Conservation (phyloP, 2,888 invertebrate genomes). For the Thecophora atra region DNA sequence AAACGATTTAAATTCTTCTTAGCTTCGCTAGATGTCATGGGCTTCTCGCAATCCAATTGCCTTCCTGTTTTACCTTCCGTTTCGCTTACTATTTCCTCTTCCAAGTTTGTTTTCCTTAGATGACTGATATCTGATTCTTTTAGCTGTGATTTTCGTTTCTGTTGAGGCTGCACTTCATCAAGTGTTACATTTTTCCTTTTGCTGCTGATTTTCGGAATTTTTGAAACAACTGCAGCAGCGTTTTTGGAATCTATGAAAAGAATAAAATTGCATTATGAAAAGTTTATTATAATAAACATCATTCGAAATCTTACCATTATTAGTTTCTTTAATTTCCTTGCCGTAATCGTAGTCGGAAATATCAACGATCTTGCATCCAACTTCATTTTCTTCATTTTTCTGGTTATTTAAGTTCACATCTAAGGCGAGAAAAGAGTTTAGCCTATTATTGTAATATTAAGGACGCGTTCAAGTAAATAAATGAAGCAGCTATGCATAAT, state of each 20-base stretch:
- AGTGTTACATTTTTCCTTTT: not conserved
- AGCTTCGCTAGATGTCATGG: conserved; percentile 8
- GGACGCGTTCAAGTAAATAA: not conserved
- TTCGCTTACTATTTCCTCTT: too few relatives aligned
- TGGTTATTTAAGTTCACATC: not conserved
- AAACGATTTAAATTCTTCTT: not conserved
- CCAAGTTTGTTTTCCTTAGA: not conserved
- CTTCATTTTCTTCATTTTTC: not conserved
- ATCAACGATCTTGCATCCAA: conserved; percentile 19
- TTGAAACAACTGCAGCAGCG: not conserved
- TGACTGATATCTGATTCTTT: not conserved
- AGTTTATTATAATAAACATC: not conserved
- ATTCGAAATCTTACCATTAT: conserved; percentile 8
- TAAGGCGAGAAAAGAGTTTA: too few relatives aligned
- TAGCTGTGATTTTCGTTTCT: not conserved
- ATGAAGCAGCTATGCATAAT: too few relatives aligned
- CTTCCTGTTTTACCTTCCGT: not conserved
- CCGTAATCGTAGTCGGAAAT: conserved; percentile 40
- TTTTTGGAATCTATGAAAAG: not conserved
- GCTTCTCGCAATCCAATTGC: not conserved
- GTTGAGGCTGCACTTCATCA: not conserved
- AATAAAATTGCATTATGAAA: not conserved
- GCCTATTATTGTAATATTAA: not conserved
- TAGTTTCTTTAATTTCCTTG: conserved; percentile 33
- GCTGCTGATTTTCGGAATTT: not conserved